These are phyloP conservation scores for Dipodomys ordii DNA, from an alignment of 2,113 vertebrate species.

Conservation along the genomic window DNA sequence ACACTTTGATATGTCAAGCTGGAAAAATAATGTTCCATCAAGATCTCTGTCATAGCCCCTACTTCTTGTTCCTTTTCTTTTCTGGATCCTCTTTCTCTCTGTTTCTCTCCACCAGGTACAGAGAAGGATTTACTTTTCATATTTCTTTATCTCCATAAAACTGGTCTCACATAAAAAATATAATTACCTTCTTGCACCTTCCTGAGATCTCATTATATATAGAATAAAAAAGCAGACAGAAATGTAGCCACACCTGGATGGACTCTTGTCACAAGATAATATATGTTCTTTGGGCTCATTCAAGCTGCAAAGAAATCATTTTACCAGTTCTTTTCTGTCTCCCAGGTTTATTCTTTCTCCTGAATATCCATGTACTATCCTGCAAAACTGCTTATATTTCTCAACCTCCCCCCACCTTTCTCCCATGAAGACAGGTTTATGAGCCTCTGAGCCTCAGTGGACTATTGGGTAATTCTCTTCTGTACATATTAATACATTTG, in stretches of 20 bases:
- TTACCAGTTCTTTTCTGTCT: not conserved
- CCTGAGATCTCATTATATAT: not conserved
- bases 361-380: not conserved
- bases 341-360: not conserved
- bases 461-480: not conserved
- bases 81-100: not conserved
- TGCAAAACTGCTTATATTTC: not conserved
- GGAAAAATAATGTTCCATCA: not conserved
- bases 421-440: not conserved
- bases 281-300: not conserved
- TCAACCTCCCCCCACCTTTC: not conserved
- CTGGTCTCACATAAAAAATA: not conserved
- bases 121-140: not conserved
- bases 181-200: not conserved
- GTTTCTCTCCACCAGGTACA: not conserved
- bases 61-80: not conserved
- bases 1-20: not conserved
- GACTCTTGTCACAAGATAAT: not conserved
- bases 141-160: not conserved
- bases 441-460: not conserved
- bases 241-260: not conserved
- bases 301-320: not conserved
- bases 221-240: not conserved
- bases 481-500: not conserved
- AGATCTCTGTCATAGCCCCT: too few relatives aligned